Evolutionary conservation across 2,113 vertebrate genomes (phyloP).

Genomic region (Brevimyrus niger): DNA sequence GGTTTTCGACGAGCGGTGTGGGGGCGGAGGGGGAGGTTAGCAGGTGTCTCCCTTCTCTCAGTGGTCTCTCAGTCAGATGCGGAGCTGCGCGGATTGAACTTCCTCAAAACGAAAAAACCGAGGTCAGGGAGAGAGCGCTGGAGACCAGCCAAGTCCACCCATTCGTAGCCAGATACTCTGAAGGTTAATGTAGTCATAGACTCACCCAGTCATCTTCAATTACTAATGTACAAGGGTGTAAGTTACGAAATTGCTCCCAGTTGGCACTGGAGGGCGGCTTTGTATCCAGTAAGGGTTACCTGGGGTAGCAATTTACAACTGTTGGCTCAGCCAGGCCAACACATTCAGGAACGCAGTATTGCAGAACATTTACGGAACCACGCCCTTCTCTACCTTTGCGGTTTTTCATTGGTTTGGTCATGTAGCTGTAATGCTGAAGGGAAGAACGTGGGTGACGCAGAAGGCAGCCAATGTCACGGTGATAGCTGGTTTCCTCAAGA

Average conservation of each 20-base stretch:
- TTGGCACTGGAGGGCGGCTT: constrained; percentile 29
- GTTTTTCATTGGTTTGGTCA: neutral
- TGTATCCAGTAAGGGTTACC: constrained; percentile 19
- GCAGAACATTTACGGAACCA: neutral
- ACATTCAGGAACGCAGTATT: constrained; percentile 25
- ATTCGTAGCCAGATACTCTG: constrained; percentile 22
- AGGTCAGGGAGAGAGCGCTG: constrained; percentile 16
- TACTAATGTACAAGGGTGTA: constrained; percentile 39
- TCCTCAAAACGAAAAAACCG: constrained; percentile 6
- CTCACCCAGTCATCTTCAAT: constrained; percentile 37
- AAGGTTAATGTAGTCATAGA: constrained; percentile 38
- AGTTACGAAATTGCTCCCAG: constrained; percentile 43
- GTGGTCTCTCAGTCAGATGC: constrained; percentile 18
- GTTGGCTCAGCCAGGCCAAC: constrained; percentile 16
- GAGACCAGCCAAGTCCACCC: constrained; percentile 27
- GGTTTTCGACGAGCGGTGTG: neutral
- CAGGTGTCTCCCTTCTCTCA: constrained; percentile 35
- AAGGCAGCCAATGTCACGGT: neutral
- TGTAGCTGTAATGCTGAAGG: neutral
- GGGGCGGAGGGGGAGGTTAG: neutral
- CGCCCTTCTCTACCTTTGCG: neutral
- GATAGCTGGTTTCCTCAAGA: neutral
- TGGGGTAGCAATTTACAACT: constrained; percentile 30
- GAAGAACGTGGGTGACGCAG: neutral
- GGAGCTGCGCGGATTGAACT: constrained; percentile 9